phyloP scores from a whole-genome alignment of 2,113 vertebrate genomes.

The Coregonus clupeaformis region DNA sequence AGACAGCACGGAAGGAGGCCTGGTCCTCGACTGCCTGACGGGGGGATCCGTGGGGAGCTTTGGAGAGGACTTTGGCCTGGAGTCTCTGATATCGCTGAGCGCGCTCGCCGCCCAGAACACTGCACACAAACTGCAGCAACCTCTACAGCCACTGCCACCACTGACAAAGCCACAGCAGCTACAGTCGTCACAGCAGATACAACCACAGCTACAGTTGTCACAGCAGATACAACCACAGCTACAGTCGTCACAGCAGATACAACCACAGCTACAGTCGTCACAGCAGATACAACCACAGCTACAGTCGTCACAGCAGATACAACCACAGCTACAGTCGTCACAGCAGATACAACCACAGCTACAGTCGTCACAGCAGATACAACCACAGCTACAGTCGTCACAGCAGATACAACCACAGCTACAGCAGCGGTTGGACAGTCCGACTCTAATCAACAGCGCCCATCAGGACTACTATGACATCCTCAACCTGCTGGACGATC shows the following conservation, averaged over 20 bases:
- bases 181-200: constrained; percentile 21
- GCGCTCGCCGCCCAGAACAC: constrained; percentile 27
- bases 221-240: constrained; percentile 10
- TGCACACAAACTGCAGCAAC: constrained; percentile 2
- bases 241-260: neutral
- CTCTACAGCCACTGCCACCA: constrained; percentile 31
- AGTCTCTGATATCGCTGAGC: constrained; percentile 59
- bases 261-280: neutral
- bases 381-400: neutral
- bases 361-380: no score
- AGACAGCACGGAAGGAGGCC: constrained; percentile 54
- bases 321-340: no score
- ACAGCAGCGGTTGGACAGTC: constrained; percentile 20
- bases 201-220: neutral
- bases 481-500: constrained; percentile 25
- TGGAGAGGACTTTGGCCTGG: constrained; percentile 61
- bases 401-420: constrained; percentile 50
- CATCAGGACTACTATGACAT: constrained; percentile 54
- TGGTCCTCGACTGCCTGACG: constrained; percentile 25
- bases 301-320: neutral
- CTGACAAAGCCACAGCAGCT: neutral
- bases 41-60: constrained; percentile 37
- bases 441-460: constrained; percentile 39
- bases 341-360: no score
- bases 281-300: constrained; percentile 50